Conservation (phyloP, 2,797 vertebrate species). For the Fundulus diaphanus region DNA sequence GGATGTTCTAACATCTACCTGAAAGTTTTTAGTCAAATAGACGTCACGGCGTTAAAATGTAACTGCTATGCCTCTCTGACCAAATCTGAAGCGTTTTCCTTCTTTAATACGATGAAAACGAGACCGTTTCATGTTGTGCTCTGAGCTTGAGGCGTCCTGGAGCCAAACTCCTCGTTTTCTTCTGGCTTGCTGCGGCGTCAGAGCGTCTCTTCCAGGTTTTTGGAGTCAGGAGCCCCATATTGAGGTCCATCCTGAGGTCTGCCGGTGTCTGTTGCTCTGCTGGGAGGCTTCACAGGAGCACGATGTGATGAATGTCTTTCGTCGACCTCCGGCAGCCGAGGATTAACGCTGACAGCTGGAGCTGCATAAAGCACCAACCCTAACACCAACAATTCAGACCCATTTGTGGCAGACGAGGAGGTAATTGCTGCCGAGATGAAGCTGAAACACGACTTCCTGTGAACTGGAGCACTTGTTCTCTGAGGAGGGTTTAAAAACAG, state of each 20-base stretch:
- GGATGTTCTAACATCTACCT: too few relatives aligned
- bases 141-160: neutral
- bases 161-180: neutral
- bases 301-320: constrained; percentile 15
- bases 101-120: neutral
- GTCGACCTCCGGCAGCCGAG: constrained; percentile 30
- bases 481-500: neutral
- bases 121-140: neutral
- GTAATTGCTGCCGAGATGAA: constrained; percentile 1
- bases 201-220: constrained; percentile 47
- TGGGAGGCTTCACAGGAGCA: neutral
- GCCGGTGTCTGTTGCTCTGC: neutral
- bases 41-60: too few relatives aligned
- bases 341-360: constrained; percentile 54
- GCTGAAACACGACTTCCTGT: neutral
- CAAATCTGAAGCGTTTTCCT: neutral
- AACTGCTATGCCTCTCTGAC: too few relatives aligned
- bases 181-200: constrained; percentile 1
- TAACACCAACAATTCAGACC: constrained; percentile 28
- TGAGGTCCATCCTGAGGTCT: neutral
- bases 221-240: constrained; percentile 4
- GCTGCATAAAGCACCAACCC: constrained; percentile 22
- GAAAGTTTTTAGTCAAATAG: too few relatives aligned
- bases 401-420: constrained; percentile 18
- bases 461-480: neutral